Percentiles rank a stretch among this genome's conserved stretches.
phyloP scores from a whole-genome alignment of 1,140 invertebrate species.

The Chymomyza costata region DNA sequence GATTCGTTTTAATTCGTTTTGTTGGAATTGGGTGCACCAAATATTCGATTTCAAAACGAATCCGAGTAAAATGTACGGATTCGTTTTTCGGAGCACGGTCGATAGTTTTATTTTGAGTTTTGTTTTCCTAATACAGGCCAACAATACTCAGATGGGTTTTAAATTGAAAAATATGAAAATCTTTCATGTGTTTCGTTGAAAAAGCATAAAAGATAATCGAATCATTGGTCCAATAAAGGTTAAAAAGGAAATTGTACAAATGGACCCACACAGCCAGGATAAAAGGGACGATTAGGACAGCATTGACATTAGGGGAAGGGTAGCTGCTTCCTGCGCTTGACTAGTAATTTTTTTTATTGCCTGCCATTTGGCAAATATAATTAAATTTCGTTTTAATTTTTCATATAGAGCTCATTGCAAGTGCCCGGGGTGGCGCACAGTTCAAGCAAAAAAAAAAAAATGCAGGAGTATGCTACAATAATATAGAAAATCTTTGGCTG shows the following conservation, averaged over 20 bases:
- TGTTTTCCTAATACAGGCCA: slow-evolving; percentile 37
- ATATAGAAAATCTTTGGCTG: slow-evolving; percentile 30
- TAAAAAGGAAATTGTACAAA: slow-evolving; percentile 9
- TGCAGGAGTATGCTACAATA: not conserved
- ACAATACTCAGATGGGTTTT: too few relatives aligned
- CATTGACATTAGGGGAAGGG: slow-evolving; percentile 24
- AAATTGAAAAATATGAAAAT: too few relatives aligned
- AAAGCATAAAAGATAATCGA: slow-evolving; percentile 60
- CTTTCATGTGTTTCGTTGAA: slow-evolving; percentile 7
- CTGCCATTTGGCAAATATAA: slow-evolving; percentile 48
- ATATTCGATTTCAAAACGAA: too few relatives aligned
- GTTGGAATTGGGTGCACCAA: too few relatives aligned
- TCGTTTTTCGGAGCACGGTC: too few relatives aligned
- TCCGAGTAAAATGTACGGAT: too few relatives aligned
- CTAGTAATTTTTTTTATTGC: slow-evolving; percentile 22
- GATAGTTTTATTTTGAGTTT: too few relatives aligned
- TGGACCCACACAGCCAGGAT: slow-evolving; percentile 26
- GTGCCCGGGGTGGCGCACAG: slow-evolving; percentile 7
- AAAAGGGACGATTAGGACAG: too few relatives aligned
- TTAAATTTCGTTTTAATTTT: slow-evolving; percentile 65
- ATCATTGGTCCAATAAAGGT: slow-evolving; percentile 69
- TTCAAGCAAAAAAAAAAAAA: not conserved
- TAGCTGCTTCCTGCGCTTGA: slow-evolving; percentile 19
- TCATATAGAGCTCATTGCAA: slow-evolving; percentile 36
- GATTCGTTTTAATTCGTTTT: too few relatives aligned